Evolutionary conservation across 2,888 invertebrate genomes (phyloP), one percentile per base, ranked within the genome.

Genomic region (Hemaris fuciformis): DNA sequence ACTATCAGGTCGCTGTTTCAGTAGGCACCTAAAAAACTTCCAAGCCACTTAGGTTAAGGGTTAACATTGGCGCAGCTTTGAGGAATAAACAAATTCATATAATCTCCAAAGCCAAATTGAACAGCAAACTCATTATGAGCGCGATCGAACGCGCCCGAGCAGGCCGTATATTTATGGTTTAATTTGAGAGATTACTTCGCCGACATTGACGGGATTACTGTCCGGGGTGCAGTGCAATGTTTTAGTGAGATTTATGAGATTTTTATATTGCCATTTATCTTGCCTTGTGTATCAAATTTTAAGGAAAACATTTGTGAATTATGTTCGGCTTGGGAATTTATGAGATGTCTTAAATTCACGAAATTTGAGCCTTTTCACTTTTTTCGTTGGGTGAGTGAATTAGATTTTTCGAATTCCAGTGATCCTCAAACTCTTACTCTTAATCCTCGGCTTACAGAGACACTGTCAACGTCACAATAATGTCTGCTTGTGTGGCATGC

Each of bases 91-190:
- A 53, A 53, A 53, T 53, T 53, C 53, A 27, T 31, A 53, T 53
- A 53, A 53, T 53, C 53, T 53, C 53, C 31, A 27, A 53, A 53
- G 53, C 53, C 18, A 53, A 53, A 53, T 53, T 53, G 53, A 53
- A 53, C 53, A 53, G 53, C 53, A 53, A 53, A 53, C 53, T 53
- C 53, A 53, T 53, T 53, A 53, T 53, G 53, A 18, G 15, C 53
- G 7, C 53, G 43, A 20, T 53, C 31, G 53, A 31, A 31, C 27
- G 53, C 18, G 18, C 27, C 53, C 18, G 53, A 53, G 27, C 53
- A 53, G 53, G 53, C 53, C 31, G 53, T 53, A 53, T 53, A 53
- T 53, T 53, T 53, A 53, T 53, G 53, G 31, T 53, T 53, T 53
- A 53, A 53, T 53, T 53, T 53, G 53, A 53, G 53, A 53, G 53